Conservation (phyloP, 2,113 vertebrate species). For the Thunnus thynnus region DNA sequence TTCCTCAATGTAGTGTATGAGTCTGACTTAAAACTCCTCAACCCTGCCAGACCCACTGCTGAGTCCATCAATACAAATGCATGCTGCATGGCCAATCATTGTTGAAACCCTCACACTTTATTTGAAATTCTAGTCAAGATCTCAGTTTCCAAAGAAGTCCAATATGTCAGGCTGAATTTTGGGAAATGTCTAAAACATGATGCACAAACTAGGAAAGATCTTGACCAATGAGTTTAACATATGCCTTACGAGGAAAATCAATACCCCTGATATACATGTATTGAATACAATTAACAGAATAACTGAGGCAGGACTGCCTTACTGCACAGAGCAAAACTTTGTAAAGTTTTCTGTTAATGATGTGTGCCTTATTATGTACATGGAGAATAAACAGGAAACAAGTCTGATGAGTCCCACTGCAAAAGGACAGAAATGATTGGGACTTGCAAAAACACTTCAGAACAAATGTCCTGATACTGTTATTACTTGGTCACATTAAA, state of each 20-base stretch:
- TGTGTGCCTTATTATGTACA: too few species aligned
- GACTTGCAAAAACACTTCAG: too few species aligned
- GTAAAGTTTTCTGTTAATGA: not conserved
- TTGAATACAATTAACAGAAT: not conserved
- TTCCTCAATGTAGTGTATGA: not conserved
- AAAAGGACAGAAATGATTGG: too few species aligned
- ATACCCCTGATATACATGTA: not conserved
- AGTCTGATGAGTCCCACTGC: too few species aligned
- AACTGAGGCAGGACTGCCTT: not conserved
- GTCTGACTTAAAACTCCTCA: slow-evolving; percentile 8
- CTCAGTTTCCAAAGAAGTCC: not conserved
- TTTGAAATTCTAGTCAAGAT: not conserved
- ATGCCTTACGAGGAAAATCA: not conserved
- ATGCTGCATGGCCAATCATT: not conserved
- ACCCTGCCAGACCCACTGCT: not conserved
- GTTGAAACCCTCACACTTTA: not conserved
- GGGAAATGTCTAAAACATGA: too few species aligned
- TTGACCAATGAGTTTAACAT: not conserved
- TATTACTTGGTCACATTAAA: too few species aligned
- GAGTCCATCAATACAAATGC: not conserved
- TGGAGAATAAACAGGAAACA: too few species aligned
- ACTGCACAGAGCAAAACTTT: not conserved
- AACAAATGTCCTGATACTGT: too few species aligned
- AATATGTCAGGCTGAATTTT: not conserved
- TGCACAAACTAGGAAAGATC: not conserved